Base-by-base conservation (phyloP, 2,797 vertebrate species). In the Syngnathus rostellatus region DNA sequence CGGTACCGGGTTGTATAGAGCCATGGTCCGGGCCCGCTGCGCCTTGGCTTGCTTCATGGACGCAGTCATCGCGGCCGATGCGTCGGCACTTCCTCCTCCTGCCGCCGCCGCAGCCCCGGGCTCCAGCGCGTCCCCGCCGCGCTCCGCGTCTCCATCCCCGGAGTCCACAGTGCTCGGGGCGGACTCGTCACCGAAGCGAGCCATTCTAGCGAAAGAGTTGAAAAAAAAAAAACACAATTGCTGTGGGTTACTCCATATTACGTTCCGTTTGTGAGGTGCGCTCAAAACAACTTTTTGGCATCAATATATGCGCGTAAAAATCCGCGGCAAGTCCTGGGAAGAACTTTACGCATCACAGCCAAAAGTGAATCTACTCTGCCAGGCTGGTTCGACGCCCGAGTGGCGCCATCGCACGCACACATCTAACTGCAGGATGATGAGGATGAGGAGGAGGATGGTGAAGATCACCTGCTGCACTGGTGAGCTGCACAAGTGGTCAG, bases 21-120 rank as follows among this genome's bases (percentile, higher is more conserved):
- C 96, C 96, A 99, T 99, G 87, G 96, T 99, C 90, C 95, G 92
- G 81, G 95, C 97, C 88, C 97, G 88, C 90, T 98, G 95, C 51
- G 95, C 95, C 91, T 95, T 96, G 81, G 94, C 93, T 91, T 97
- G 95, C 86, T 94, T 98, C 87, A 96, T 93, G 66, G 91, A 91
- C 67, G 92, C 96, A 0, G 93, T 90, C 23, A 91, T 86, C 64
- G 88, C 91, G 60, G 84, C 55, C 55, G 55, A 57, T 37, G 12
- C 55, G 55, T 57, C 60, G 40, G 60, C 40, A 25, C 40, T 41
- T 23, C 12, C 60, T 16, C 39, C 60, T 4, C 17, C 92, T 6
- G 45, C 25, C 25, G 46, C 62, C 43, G 45, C 31, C 3, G 91
- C 82, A 63, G 91, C 86, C 67, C 12, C 55, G 55, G 92, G 76